A percentile compares a stretch with the other conserved stretches of the same genome.
These are phyloP conservation scores for Mustela lutreola DNA, from an alignment of 2,113 vertebrate species.

Conservation along the genomic window DNA sequence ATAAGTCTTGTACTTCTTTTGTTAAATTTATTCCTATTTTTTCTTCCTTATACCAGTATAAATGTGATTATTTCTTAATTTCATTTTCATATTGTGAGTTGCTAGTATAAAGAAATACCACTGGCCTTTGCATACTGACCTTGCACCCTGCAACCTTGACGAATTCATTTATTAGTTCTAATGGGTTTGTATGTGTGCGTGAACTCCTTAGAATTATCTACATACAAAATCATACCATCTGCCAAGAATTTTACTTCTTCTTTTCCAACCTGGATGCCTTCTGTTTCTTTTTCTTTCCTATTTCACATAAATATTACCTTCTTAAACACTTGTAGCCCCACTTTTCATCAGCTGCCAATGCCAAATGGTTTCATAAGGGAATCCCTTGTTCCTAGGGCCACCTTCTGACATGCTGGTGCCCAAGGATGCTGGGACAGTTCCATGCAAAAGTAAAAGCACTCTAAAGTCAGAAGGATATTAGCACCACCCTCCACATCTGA, in stretches of 20 bases:
- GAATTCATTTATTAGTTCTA: background rate
- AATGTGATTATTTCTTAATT: background rate
- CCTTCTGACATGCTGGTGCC: background rate
- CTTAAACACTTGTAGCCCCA: background rate
- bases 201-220: background rate
- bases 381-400: background rate
- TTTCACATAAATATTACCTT: background rate
- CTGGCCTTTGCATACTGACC: background rate
- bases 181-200: rapidly evolving
- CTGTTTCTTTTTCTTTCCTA: background rate
- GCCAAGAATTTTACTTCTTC: background rate
- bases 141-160: background rate
- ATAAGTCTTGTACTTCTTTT: background rate
- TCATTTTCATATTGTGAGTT: background rate
- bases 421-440: background rate
- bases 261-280: background rate
- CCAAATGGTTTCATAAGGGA: background rate
- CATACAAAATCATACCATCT: background rate
- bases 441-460: background rate
- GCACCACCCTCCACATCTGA: background rate
- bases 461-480: background rate
- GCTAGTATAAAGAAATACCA: background rate
- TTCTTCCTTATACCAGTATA: background rate
- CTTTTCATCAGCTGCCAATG: background rate
- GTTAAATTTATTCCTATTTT: background rate